Evolutionary conservation across 2,888 invertebrate species (phyloP), one percentile per base, ranked within the genome.

Genomic region (Clitarchus hookeri): DNA sequence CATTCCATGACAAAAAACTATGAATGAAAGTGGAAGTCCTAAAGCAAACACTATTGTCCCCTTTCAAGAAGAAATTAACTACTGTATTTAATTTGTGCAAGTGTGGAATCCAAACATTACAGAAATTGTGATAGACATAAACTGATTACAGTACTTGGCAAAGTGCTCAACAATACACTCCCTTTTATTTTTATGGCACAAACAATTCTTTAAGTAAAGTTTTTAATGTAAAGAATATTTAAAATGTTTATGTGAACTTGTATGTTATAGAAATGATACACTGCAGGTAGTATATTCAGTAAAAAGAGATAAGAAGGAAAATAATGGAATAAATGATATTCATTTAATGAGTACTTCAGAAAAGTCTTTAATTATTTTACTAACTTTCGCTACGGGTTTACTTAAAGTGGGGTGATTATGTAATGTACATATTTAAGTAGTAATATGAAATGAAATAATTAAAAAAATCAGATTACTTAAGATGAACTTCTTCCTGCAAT

Each of bases 1-100:
- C 82, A 82, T 82, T 82, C 82, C 82, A 82, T 82, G 36, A 79
- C 12, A 79, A 82, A 82, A n/a, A 44, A 82, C 82, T 44, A 82
- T 65, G n/a, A 13, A 82, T 19, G 16, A 82, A 82, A 27, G 82
- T 82, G 26, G 25, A 82, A 65, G 65, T 65, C 65, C 65, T 65
- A 65, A 65, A 2, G n/a, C 82, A 82, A 82, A 82, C 82, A 82
- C 82, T 82, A 82, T 36, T 27, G 82, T 82, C 82, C 82, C 82
- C 82, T 82, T 82, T 27, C 27, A 44, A 82, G 82, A 82, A 82
- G 27, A 36, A 65, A 23, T 65, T n/a, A 65, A 65, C 65, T 65
- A 65, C 65, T 16, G 8, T 65, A 65, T 9, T 65, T 23, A 36
- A 65, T 65, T n/a, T 65, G 65, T 65, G 65, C 65, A 65, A 1